Evolutionary conservation across 64 coral and sea anemone species (phyloP).

Genomic region (Stylophora pistillata): DNA sequence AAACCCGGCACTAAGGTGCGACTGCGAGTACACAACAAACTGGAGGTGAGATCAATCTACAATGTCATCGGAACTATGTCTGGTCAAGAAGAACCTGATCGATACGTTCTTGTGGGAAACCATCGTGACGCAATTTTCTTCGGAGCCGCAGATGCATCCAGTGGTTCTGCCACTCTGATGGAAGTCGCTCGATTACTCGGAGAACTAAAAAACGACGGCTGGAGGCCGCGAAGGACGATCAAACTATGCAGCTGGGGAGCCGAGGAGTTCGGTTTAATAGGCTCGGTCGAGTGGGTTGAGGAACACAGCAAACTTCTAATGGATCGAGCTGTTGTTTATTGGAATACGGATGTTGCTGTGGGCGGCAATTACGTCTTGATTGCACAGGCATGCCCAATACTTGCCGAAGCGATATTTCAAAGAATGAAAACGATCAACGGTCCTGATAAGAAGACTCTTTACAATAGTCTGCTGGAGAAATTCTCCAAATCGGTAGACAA

Average conservation of each 20-base stretch:
- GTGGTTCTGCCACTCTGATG: constrained; percentile 71
- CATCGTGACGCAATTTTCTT: constrained; percentile 81
- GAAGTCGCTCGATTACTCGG: constrained; percentile 85
- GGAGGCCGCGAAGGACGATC: constrained; percentile 82
- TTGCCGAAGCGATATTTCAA: constrained; percentile 40
- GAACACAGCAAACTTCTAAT: constrained; percentile 76
- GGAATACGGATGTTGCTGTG: constrained; percentile 51
- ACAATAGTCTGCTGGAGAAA: constrained; percentile 46
- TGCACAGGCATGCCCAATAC: constrained; percentile 20
- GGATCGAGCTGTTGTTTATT: constrained; percentile 82
- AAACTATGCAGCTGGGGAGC: constrained; percentile 94
- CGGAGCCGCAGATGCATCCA: constrained; percentile 81
- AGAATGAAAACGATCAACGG: constrained; percentile 40
- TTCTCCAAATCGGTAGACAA: neutral
- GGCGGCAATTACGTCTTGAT: constrained; percentile 36
- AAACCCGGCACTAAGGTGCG: constrained; percentile 33
- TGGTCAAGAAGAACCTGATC: constrained; percentile 48
- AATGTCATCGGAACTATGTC: constrained; percentile 58
- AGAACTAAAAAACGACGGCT: constrained; percentile 49
- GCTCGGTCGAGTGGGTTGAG: constrained; percentile 90
- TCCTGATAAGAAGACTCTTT: constrained; percentile 51
- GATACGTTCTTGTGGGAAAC: constrained; percentile 74
- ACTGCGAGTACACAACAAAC: constrained; percentile 44
- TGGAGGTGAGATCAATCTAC: constrained; percentile 11
- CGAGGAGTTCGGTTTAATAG: constrained; percentile 89